Evolutionary conservation across 1,140 invertebrate genomes (phyloP).

Genomic region (Drosophila fuyamai): DNA sequence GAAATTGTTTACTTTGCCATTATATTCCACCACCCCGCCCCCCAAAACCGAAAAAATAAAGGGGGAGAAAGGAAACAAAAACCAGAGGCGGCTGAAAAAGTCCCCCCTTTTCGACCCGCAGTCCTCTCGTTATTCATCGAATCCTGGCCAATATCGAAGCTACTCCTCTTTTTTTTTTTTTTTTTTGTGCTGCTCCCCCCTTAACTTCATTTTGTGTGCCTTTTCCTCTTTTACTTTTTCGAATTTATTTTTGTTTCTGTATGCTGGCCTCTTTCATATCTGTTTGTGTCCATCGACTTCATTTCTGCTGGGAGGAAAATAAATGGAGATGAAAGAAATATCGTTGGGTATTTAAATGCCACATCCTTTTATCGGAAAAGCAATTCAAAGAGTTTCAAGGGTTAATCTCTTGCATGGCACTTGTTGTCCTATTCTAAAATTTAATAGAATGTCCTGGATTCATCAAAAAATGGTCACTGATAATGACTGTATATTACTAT

Average conservation of each 20-base stretch:
- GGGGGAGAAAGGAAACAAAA: slow-evolving; percentile 3
- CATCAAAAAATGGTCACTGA: no score
- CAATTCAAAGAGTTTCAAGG: neutral
- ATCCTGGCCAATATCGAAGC: slow-evolving; percentile 33
- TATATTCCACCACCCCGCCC: slow-evolving; percentile 20
- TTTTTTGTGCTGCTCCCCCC: neutral
- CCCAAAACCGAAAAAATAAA: slow-evolving; percentile 13
- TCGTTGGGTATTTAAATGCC: slow-evolving; percentile 4
- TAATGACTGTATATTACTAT: no score
- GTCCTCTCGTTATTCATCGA: slow-evolving; percentile 15
- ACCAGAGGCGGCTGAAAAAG: slow-evolving; percentile 24
- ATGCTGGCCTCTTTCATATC: slow-evolving; percentile 23
- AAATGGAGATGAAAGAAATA: neutral
- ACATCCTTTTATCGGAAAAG: slow-evolving; percentile 1
- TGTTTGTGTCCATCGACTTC: slow-evolving; percentile 21
- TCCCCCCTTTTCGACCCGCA: neutral
- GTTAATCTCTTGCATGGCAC: neutral
- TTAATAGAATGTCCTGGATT: no score
- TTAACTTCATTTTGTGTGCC: slow-evolving; percentile 12
- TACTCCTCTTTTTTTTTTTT: slow-evolving; percentile 7
- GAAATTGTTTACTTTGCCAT: slow-evolving; percentile 56
- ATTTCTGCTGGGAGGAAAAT: neutral
- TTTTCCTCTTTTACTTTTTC: slow-evolving; percentile 7
- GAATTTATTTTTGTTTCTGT: slow-evolving; percentile 5
- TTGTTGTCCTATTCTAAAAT: neutral